Evolutionary conservation across 37 sponge, comb jelly and placozoan genomes (phyloP).

Genomic region (Tethya wilhelma): DNA sequence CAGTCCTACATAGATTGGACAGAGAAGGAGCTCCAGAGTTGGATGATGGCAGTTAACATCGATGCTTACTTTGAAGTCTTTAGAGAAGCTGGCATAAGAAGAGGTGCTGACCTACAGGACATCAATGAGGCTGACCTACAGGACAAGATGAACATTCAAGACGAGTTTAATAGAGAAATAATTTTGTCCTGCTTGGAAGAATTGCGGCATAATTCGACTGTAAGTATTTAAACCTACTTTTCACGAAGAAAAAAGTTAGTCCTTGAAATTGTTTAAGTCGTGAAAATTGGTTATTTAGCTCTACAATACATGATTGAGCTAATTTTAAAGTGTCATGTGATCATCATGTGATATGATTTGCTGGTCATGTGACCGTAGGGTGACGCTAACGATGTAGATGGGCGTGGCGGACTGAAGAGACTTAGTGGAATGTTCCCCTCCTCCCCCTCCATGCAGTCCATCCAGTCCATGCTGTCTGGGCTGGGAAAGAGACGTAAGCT

Average conservation of each 20-base stretch:
- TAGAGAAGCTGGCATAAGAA: conserved; percentile 25
- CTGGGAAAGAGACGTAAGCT: conserved; percentile 34
- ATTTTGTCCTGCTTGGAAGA: conserved; percentile 86
- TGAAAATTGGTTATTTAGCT: neutral
- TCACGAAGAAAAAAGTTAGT: neutral
- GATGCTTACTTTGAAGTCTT: conserved; percentile 50
- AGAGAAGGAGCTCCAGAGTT: conserved; percentile 50
- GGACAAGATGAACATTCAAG: conserved; percentile 60
- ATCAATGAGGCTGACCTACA: conserved; percentile 26
- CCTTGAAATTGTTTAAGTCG: neutral
- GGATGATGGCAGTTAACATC: conserved; percentile 80
- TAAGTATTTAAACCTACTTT: neutral
- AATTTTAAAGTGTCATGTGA: conserved; percentile 1
- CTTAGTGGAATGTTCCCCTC: conserved; percentile 27
- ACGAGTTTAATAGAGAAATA: conserved; percentile 59
- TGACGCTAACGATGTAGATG: conserved; percentile 23
- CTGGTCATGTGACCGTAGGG: neutral
- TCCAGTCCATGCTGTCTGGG: conserved; percentile 36
- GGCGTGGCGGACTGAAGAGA: conserved; percentile 8
- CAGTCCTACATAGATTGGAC: conserved; percentile 75
- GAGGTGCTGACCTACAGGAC: conserved; percentile 35
- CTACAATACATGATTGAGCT: neutral
- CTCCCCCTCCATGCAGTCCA: conserved; percentile 38
- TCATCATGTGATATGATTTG: neutral
- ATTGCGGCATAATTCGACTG: conserved; percentile 43